phyloP scores from a whole-genome alignment of 2,113 vertebrate species.

The Heloderma charlesbogerti region DNA sequence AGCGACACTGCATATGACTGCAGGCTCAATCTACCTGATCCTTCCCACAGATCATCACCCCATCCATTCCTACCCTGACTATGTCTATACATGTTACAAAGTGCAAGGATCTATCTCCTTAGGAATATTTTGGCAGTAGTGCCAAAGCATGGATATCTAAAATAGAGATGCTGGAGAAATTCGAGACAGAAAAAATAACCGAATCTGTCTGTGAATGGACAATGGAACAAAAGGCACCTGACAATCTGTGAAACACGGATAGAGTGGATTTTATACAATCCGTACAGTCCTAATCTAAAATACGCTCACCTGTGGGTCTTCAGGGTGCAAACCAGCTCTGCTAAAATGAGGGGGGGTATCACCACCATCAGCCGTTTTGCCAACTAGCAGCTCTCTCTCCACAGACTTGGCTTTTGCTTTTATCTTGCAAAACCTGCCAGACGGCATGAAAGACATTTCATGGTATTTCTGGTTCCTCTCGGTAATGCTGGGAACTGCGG shows the following conservation, averaged over 20 bases:
- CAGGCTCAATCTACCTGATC: background rate
- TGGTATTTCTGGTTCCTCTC: slow-evolving; percentile 16
- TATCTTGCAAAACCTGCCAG: slow-evolving; percentile 56
- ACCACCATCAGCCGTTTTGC: fast-evolving
- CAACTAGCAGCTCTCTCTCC: slow-evolving; percentile 51
- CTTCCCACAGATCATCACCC: background rate
- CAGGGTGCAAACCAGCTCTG: background rate
- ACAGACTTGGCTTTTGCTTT: slow-evolving; percentile 53
- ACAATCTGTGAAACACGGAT: too few species aligned
- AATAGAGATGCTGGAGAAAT: too few species aligned
- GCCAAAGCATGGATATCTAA: background rate
- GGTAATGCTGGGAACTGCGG: background rate
- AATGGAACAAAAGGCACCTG: too few species aligned
- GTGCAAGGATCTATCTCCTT: fast-evolving
- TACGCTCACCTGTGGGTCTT: slow-evolving; percentile 58
- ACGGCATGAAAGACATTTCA: slow-evolving; percentile 65
- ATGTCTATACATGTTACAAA: too few species aligned
- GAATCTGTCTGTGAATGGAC: too few species aligned
- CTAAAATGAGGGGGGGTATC: fast-evolving
- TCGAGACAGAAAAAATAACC: too few species aligned
- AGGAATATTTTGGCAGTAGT: fast-evolving
- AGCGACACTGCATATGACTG: background rate
- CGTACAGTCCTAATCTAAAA: background rate
- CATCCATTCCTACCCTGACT: background rate
- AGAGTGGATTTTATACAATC: background rate